Percentiles rank a stretch among this genome's conserved stretches.
Evolutionary conservation across 2,888 invertebrate genomes (phyloP).

Genomic region (Adineta ricciae): DNA sequence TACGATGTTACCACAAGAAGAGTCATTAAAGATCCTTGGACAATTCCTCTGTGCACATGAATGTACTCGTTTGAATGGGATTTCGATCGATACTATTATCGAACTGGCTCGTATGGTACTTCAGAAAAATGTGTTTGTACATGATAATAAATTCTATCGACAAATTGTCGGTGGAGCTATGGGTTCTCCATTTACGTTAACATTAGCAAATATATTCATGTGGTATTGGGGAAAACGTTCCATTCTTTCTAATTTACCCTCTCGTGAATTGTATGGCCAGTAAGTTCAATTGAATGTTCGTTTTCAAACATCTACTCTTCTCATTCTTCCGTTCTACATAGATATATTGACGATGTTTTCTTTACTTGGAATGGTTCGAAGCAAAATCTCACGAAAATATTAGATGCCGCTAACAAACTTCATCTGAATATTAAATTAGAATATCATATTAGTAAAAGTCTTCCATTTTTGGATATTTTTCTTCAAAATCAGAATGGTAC

Average conservation of each 20-base stretch:
- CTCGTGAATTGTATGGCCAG: neutral
- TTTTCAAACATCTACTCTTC: neutral
- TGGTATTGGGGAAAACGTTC: neutral
- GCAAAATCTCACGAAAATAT: neutral
- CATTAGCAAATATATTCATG: neutral
- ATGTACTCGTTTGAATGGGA: neutral
- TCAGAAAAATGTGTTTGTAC: neutral
- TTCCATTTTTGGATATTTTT: neutral
- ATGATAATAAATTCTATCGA: neutral
- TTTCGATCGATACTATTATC: neutral
- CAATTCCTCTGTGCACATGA: neutral
- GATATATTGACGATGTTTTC: neutral
- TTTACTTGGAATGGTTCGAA: neutral
- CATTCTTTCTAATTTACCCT: neutral
- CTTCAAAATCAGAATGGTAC: neutral
- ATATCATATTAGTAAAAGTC: neutral
- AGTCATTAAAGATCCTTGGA: neutral
- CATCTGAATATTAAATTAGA: slow-evolving; percentile 6
- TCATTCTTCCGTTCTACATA: neutral
- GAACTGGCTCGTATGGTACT: neutral
- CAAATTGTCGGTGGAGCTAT: neutral
- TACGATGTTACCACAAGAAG: slow-evolving; percentile 14
- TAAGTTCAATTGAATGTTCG: neutral
- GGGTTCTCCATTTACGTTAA: neutral
- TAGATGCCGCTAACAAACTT: neutral